Percentiles rank a stretch among this genome's conserved stretches.
Evolutionary conservation across 2,888 invertebrate species (phyloP).

Genomic region (Rhabditophanes sp.): DNA sequence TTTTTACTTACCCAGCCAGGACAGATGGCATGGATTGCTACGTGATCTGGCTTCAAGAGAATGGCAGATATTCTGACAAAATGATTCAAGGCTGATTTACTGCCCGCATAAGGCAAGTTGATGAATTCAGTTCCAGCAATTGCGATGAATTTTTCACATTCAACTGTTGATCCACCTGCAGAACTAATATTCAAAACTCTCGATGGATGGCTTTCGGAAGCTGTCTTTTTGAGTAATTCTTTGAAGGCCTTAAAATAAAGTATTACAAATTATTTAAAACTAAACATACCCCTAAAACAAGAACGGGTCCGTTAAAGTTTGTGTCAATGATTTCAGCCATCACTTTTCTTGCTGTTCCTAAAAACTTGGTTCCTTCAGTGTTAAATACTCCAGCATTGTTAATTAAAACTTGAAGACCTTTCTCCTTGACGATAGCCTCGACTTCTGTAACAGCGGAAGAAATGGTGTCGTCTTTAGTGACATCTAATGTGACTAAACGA

Average conservation of each 20-base stretch:
- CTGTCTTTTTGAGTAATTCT: conserved; percentile 7
- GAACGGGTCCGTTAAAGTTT: conserved; percentile 6
- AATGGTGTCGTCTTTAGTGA: conserved; percentile 12
- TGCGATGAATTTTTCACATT: not conserved
- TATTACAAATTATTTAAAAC: not conserved
- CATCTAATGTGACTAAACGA: conserved; percentile 12
- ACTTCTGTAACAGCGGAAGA: conserved; percentile 9
- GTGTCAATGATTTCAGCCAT: conserved; percentile 6
- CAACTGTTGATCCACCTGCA: conserved; percentile 5
- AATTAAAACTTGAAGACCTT: conserved; percentile 67
- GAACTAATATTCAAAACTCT: conserved; percentile 9
- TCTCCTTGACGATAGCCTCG: conserved; percentile 50
- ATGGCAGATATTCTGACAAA: conserved; percentile 15
- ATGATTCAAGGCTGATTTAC: conserved; percentile 22
- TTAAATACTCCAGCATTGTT: conserved; percentile 71
- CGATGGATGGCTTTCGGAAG: conserved; percentile 2
- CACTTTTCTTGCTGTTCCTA: conserved; percentile 23
- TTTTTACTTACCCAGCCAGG: conserved; percentile 4
- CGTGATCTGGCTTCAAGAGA: not conserved
- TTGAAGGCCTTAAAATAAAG: conserved; percentile 11
- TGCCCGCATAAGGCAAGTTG: conserved; percentile 1
- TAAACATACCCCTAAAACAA: conserved; percentile 5
- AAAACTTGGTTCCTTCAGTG: conserved; percentile 61
- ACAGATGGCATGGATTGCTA: conserved; percentile 3
- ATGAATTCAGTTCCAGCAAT: not conserved